phyloP scores from a whole-genome alignment of 2,797 vertebrate species.

The Gymnoscopelus microlampas region DNA sequence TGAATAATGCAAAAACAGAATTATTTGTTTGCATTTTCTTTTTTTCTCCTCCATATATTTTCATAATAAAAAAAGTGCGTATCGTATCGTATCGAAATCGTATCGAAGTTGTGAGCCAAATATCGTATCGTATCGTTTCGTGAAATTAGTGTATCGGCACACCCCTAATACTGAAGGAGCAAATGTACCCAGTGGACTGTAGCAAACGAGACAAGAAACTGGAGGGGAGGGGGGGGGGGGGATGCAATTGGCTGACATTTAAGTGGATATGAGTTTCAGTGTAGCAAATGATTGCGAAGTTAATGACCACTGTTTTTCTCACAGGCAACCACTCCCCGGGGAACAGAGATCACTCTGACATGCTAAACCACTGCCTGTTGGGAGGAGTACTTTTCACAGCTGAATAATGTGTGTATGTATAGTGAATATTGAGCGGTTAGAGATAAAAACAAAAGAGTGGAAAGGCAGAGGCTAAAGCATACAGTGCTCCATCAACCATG shows the following conservation, averaged over 20 bases:
- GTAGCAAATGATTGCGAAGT: constrained; percentile 41
- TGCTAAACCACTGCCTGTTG: constrained; percentile 48
- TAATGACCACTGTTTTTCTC: constrained; percentile 48
- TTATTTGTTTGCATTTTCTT: no score
- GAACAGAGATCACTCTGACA: constrained; percentile 49
- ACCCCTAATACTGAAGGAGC: no score
- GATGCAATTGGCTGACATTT: constrained; percentile 59
- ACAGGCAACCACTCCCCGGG: constrained; percentile 34
- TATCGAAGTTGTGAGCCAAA: no score
- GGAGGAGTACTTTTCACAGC: constrained; percentile 56
- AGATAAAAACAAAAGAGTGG: constrained; percentile 49
- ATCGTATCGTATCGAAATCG: no score
- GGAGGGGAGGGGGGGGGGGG: constrained; percentile 22
- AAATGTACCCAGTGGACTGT: constrained; percentile 23
- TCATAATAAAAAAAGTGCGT: no score
- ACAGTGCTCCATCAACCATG: constrained; percentile 67
- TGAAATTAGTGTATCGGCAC: no score
- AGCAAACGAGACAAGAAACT: constrained; percentile 28
- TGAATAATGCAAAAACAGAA: no score
- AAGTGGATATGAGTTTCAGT: constrained; percentile 44
- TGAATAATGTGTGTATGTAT: constrained; percentile 52
- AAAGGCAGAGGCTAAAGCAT: constrained; percentile 37
- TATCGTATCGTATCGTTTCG: no score
- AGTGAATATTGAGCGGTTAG: constrained; percentile 20
- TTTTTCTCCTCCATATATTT: no score